Evolutionary conservation across 2,797 vertebrate species (phyloP).

Genomic region (Oophaga sylvatica): DNA sequence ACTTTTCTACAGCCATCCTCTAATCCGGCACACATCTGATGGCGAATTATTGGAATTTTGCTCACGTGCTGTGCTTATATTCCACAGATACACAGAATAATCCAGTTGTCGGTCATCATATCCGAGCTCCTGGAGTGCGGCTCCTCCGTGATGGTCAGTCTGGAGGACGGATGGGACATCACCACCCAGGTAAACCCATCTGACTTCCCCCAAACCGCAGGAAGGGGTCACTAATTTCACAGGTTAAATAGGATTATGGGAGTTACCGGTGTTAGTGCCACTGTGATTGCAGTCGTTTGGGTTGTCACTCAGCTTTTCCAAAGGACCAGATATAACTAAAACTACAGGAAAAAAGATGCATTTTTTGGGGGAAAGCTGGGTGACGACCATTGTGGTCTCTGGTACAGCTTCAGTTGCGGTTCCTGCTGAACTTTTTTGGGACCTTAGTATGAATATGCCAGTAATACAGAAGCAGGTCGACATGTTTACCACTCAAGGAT

Average conservation of each 20-base stretch:
- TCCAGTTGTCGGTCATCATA: slow-evolving; percentile 88
- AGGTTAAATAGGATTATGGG: not conserved
- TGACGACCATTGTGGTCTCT: not conserved
- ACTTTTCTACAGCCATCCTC: not conserved
- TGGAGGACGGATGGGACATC: slow-evolving; percentile 98
- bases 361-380: not conserved
- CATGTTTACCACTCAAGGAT: no score
- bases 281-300: not conserved
- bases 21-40: not conserved
- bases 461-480: no score
- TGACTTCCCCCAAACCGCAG: not conserved
- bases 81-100: slow-evolving; percentile 90
- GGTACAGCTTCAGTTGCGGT: no score
- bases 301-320: not conserved
- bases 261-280: not conserved
- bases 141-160: slow-evolving; percentile 93
- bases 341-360: not conserved
- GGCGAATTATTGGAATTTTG: not conserved
- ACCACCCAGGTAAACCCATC: slow-evolving; percentile 86
- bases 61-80: slow-evolving; percentile 8
- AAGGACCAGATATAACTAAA: not conserved
- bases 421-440: no score
- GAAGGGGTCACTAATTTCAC: not conserved
- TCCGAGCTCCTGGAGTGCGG: slow-evolving; percentile 93
- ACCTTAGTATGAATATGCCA: no score